Percentiles rank a stretch among this genome's conserved stretches.
Conservation (phyloP, 2,797 vertebrate genomes). For the Melanotaenia nigrans region DNA sequence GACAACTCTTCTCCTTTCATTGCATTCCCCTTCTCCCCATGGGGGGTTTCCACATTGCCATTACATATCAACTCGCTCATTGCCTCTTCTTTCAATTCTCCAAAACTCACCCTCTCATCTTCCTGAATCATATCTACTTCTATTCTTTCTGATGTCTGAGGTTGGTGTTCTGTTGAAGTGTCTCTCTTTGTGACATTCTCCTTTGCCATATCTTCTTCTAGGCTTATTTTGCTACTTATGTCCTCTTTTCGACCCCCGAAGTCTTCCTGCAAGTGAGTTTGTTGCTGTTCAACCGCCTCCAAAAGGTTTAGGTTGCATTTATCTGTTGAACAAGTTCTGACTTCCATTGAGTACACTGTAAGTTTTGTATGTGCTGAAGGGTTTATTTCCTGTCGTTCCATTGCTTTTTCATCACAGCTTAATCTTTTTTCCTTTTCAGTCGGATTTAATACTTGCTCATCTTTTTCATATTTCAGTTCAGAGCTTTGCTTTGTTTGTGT, state of each 20-base stretch:
- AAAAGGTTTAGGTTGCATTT: slow-evolving; percentile 3
- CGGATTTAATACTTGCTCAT: slow-evolving; percentile 21
- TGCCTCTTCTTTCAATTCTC: slow-evolving; percentile 62
- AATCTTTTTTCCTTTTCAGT: slow-evolving; percentile 13
- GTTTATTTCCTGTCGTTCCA: slow-evolving; percentile 32
- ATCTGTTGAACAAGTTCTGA: slow-evolving; percentile 28
- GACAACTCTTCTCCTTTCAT: slow-evolving; percentile 62
- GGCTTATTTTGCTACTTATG: slow-evolving; percentile 13
- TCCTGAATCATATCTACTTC: slow-evolving; percentile 53
- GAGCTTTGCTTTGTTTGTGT: slow-evolving; percentile 17
- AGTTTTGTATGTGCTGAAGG: slow-evolving; percentile 9
- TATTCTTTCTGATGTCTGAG: slow-evolving; percentile 49
- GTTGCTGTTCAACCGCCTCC: slow-evolving; percentile 35
- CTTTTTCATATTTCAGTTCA: slow-evolving; percentile 18
- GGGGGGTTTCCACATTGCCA: slow-evolving; percentile 52
- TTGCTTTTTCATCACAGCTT: slow-evolving; percentile 20
- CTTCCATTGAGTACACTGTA: slow-evolving; percentile 25
- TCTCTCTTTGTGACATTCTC: slow-evolving; percentile 31
- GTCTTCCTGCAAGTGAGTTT: slow-evolving; percentile 21
- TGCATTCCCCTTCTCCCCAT: slow-evolving; percentile 47
- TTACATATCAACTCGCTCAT: slow-evolving; percentile 40
- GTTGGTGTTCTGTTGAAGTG: slow-evolving; percentile 42
- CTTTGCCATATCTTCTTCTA: slow-evolving; percentile 18
- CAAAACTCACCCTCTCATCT: slow-evolving; percentile 53
- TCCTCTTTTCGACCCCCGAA: slow-evolving; percentile 38